Evolutionary conservation across 1,140 invertebrate genomes (phyloP).

Genomic region (Atopsyche davidsoni): DNA sequence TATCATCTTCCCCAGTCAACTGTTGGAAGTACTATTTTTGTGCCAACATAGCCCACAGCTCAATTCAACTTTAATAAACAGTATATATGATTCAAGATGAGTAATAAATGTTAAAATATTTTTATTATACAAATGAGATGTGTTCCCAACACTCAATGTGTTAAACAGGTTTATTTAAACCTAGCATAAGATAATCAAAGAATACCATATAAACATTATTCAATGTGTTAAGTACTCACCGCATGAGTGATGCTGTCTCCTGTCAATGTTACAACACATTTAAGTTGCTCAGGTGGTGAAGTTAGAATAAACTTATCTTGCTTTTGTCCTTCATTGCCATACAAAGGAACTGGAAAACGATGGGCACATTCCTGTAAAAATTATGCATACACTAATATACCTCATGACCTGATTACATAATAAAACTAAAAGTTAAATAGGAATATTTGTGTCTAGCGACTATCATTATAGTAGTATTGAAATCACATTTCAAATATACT

Average conservation of each 20-base stretch:
- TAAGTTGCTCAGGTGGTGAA: slow-evolving; percentile 80
- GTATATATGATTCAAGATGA: no score
- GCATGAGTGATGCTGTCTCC: slow-evolving; percentile 90
- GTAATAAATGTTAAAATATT: slow-evolving; percentile 6
- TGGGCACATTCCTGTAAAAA: slow-evolving; percentile 72
- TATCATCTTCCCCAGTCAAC: no score
- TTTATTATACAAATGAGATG: no score
- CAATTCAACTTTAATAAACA: no score
- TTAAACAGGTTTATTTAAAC: no score
- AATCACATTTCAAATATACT: slow-evolving; percentile 34
- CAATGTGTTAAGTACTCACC: slow-evolving; percentile 59
- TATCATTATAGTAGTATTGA: slow-evolving; percentile 5
- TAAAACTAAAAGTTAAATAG: slow-evolving; percentile 15
- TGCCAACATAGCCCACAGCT: no score
- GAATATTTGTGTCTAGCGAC: slow-evolving; percentile 2
- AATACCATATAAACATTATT: no score
- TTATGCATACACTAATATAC: slow-evolving; percentile 4
- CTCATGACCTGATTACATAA: slow-evolving; percentile 14
- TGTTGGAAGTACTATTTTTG: no score
- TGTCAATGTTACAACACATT: slow-evolving; percentile 81
- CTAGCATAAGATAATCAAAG: no score
- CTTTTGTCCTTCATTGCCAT: slow-evolving; percentile 77
- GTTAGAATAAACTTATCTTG: slow-evolving; percentile 85
- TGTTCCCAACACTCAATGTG: no score
- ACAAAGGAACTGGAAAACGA: slow-evolving; percentile 74